Evolutionary conservation across 2,113 vertebrate genomes (phyloP), one percentile per base, ranked within the genome.

Genomic region (Labeo catla): DNA sequence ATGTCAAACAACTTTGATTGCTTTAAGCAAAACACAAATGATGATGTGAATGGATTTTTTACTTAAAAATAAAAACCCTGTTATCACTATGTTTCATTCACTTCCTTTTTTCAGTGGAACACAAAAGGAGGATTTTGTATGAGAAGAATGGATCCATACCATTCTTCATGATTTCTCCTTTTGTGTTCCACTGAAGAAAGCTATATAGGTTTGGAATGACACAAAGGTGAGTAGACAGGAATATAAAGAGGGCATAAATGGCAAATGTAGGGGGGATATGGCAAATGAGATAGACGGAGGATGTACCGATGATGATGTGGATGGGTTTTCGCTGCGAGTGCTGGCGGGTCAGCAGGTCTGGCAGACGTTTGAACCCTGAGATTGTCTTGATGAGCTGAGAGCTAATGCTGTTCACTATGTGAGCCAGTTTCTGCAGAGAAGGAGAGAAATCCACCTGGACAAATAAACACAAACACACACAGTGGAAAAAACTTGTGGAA

Each of bases 381-480:
- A 97, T 91, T 66, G 94, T 93, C 68, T 73, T 85, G 89, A 97
- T 94, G 65, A 98, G 94, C 76, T 96, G 95, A 83, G 6, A 78
- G 81, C 90, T 86, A 59, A 95, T 93, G 85, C 90, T 94, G 78
- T 92, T 96, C 87, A 96, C 94, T 43, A 94, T 90, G 49, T 81
- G 89, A 0, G 95, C 91, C 49, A 98, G 92, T 11, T 95, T 95
- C 66, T 85, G 89, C 0, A 95, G 93, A 0, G 94, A 91, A 0
- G 97, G 97, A 8, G 95, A 97, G 91, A 97, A 97, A 70, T 95
- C 95, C 80, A 97, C 94, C 97, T 98, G 88, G 86, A 74, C 70
- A 89, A 45, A 73, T 47, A 59, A 59, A 21, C 57, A 59, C 57
- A 61, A 61, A 87, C 21, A 87, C 72, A 87, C 28, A 83, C 3